Conservation (phyloP, 2,113 vertebrate genomes). For the Oreocharis arfaki region DNA sequence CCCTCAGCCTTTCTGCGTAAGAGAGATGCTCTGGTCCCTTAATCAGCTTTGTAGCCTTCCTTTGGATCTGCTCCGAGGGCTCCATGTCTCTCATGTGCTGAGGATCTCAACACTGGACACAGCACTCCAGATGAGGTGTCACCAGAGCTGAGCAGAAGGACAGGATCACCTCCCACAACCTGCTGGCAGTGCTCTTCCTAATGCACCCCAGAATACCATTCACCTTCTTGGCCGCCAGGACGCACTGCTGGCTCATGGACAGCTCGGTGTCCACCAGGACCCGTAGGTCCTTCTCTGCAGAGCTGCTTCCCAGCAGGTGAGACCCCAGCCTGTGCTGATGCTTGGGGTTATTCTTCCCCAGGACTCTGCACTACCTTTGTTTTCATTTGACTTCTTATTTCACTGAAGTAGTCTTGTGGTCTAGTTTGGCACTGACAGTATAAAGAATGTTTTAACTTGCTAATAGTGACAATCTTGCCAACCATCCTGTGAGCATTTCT, state of each 20-base stretch:
- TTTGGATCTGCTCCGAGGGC: background rate
- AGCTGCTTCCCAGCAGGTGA: background rate
- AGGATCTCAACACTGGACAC: background rate
- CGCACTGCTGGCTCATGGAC: background rate
- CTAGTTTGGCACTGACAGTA: background rate
- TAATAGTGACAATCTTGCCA: background rate
- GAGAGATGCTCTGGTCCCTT: background rate
- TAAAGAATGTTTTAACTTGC: background rate
- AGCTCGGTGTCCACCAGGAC: background rate
- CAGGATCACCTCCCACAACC: background rate
- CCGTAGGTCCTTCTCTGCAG: background rate
- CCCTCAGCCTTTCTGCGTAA: background rate
- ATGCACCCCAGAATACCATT: background rate
- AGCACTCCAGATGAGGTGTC: background rate
- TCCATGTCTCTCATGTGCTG: background rate
- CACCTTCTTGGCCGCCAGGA: background rate
- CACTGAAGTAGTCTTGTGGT: background rate
- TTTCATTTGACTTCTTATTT: background rate
- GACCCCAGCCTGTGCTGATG: rapidly evolving
- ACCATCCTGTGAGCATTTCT: background rate
- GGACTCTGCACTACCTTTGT: background rate
- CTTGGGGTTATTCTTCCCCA: background rate
- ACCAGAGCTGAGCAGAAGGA: background rate
- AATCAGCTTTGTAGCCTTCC: background rate
- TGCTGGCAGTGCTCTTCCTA: background rate